Base-by-base conservation (phyloP, 2,797 vertebrate species). In the Sarcophilus harrisii region DNA sequence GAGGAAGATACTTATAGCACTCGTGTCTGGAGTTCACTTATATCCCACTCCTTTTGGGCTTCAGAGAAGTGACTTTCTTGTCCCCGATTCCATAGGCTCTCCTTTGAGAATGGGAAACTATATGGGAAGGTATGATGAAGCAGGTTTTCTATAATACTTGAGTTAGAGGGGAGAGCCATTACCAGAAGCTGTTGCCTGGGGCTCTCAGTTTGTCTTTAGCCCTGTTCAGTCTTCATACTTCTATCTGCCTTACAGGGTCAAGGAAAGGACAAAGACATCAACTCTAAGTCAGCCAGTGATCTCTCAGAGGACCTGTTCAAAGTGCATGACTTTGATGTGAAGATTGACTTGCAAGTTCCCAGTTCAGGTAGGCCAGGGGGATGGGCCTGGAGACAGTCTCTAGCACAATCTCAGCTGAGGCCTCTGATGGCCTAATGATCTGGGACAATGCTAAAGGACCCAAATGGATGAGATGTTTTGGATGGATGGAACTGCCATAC, bases 241-340 rank as follows among this genome's bases (percentile, higher is more conserved):
- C 12, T 90, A 55, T 96, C 97, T 97, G 96, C 54, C 28, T 98
- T 98, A 54, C 95, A 99, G 99, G 99, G 98, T 98, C 99, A 98
- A 96, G 94, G 98, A 92, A 99, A 99, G 98, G 99, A 99, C 98
- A 99, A 99, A 99, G 99, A 99, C 95, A 95, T 98, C 97, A 99
- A 99, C 97, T 98, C 99, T 96, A 99, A 99, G 98, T 99, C 99
- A 97, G 99, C 98, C 98, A 99, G 99, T 96, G 99, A 99, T 98
- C 99, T 99, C 98, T 99, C 99, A 14, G 99, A 99, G 98, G 99
- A 99, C 97, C 99, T 99, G 96, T 99, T 99, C 98, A 99, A 99
- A 99, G 99, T 99, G 96, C 99, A 99, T 18, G 99, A 99, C 97
- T 99, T 99, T 93, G 99, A 99, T 96, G 99, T 99, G 93, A 99